Evolutionary conservation across 1,140 invertebrate genomes (phyloP), one percentile per base, ranked within the genome.

Genomic region (Drosophila neocordata): DNA sequence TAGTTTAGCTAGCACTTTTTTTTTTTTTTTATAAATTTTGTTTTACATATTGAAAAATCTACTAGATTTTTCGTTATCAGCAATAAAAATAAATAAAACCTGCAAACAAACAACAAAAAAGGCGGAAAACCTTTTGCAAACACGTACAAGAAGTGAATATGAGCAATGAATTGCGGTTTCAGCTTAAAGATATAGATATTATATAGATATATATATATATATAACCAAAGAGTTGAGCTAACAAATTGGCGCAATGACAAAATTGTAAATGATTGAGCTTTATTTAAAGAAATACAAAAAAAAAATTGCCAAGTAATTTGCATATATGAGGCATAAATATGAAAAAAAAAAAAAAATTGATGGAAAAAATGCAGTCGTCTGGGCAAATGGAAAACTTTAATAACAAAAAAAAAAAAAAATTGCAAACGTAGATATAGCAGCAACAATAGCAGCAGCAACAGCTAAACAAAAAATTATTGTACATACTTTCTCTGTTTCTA

Each of bases 401-500:
- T 74, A 78, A 59, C 61, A 70, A 73, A 41, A 69, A 38, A 34
- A 35, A 38, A 22, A 63, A 48, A 68, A 74, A 83, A 78, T 44
- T 71, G 79, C 79, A 73, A 74, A 73, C 35, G 69, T 65, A 66
- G 61, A 64, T 64, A 65, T 31, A 57, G 67, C 79, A 61, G 53
- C 12, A 63, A 60, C 34, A 63, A 60, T 38, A 76, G 73, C 58
- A 74, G 65, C 73, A 77, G 51, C 69, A 72, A 72, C 15, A 44
- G 41, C 70, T 66, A 59, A 72, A 53, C 73, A 71, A 63, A 81
- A 77, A 79, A 89, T 83, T 79, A 88, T 83, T 79, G 79, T 89
- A 83, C 78, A 78, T 80, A 90, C 88, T 90, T 90, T 90, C 88
- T 90, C 88, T 90, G 88, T 90, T 90, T 88, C 88, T 83, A 90